Evolutionary conservation across 92 coral and sea anemone species (phyloP).

Genomic region (Porites evermanni): DNA sequence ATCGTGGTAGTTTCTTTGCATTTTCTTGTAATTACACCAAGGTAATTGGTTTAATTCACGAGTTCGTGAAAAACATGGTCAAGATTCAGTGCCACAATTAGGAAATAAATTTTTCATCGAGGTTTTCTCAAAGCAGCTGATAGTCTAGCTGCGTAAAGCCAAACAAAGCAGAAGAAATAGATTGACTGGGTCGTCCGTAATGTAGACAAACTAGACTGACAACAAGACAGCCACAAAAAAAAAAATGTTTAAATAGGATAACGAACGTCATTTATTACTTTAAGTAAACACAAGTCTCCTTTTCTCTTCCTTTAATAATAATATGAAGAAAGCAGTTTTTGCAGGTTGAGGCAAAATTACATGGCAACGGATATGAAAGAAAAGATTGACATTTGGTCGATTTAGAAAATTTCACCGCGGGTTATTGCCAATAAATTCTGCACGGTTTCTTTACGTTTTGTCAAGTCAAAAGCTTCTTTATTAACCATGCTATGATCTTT

Average conservation of each 20-base stretch:
- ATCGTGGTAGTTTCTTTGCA: neutral
- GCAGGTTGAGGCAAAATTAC: constrained; percentile 16
- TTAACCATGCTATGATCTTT: too few relatives aligned
- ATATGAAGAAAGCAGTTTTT: constrained; percentile 9
- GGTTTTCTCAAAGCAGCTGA: neutral
- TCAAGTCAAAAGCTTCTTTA: too few relatives aligned
- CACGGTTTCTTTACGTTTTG: too few relatives aligned
- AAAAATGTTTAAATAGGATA: constrained; percentile 7
- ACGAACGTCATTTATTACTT: constrained; percentile 6
- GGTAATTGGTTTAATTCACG: constrained; percentile 34
- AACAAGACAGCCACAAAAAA: constrained; percentile 9
- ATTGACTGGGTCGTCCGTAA: neutral
- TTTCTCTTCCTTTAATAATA: neutral
- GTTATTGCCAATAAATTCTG: neutral
- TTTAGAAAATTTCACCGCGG: neutral
- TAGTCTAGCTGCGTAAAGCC: neutral
- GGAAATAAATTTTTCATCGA: neutral
- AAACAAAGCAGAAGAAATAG: neutral
- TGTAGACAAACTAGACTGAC: neutral
- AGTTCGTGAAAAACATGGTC: neutral
- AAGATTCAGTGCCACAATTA: too few relatives aligned
- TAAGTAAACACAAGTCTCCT: neutral
- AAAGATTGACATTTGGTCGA: neutral
- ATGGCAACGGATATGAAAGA: neutral
- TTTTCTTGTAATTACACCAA: constrained; percentile 9